Conservation (phyloP, 2,888 invertebrate species). For the Amiota communis region DNA sequence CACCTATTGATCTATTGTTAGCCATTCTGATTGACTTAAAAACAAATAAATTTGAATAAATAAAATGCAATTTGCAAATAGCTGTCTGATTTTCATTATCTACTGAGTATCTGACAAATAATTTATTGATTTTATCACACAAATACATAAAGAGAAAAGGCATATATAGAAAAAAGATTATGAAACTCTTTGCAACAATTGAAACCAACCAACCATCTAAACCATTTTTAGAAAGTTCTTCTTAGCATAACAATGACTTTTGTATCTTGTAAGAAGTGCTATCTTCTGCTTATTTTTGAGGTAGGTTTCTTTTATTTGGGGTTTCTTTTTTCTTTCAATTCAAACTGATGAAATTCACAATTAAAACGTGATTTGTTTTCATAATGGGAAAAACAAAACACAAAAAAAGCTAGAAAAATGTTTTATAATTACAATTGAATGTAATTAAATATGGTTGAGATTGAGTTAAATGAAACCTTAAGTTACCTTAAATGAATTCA, state of each 20-base stretch:
- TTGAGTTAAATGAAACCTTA: too few relatives aligned
- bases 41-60: too few relatives aligned
- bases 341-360: conserved; percentile 26
- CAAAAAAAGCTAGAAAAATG: background rate
- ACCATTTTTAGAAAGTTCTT: conserved; percentile 8
- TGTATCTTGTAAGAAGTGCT: background rate
- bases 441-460: background rate
- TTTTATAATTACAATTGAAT: conserved; percentile 5
- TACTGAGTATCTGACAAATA: too few relatives aligned
- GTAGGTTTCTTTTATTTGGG: background rate
- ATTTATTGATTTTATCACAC: too few relatives aligned
- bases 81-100: too few relatives aligned
- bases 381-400: conserved; percentile 41
- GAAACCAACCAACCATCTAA: background rate
- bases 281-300: background rate
- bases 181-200: conserved; percentile 16
- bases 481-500: too few relatives aligned
- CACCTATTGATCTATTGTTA: too few relatives aligned
- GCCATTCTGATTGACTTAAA: too few relatives aligned
- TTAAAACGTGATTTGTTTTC: conserved; percentile 56
- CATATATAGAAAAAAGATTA: background rate
- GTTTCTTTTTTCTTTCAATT: background rate
- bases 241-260: conserved; percentile 20
- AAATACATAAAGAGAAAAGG: too few relatives aligned
- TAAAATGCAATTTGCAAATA: too few relatives aligned